These are phyloP conservation scores for Hippopotamyrus pictus DNA, from an alignment of 2,797 vertebrate genomes.

Conservation along the genomic window DNA sequence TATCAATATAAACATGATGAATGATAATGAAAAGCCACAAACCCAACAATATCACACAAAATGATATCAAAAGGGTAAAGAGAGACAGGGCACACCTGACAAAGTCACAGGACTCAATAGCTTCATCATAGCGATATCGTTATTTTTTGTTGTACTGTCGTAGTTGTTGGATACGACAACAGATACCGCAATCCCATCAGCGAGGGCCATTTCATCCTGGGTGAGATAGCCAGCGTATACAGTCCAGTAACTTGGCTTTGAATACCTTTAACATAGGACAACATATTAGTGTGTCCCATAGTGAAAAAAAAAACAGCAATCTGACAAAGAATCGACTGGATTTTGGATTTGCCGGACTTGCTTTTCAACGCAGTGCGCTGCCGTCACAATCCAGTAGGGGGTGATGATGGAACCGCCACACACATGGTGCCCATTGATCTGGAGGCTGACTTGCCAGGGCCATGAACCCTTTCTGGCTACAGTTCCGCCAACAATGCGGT, in stretches of 20 bases:
- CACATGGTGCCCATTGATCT: slow-evolving; percentile 47
- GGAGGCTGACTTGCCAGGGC: slow-evolving; percentile 83
- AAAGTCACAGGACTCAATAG: slow-evolving; percentile 54
- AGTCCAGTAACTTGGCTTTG: slow-evolving; percentile 51
- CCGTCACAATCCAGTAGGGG: slow-evolving; percentile 71
- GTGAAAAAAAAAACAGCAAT: not conserved
- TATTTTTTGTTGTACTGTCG: slow-evolving; percentile 55
- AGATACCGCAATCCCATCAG: slow-evolving; percentile 43
- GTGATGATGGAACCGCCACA: slow-evolving; percentile 79
- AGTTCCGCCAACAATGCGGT: slow-evolving; percentile 55
- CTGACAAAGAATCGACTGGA: not conserved
- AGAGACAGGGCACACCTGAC: slow-evolving; percentile 45
- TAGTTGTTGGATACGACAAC: slow-evolving; percentile 65
- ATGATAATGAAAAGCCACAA: not conserved
- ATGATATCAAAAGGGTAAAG: not conserved
- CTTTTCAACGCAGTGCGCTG: slow-evolving; percentile 74
- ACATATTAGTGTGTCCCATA: not conserved
- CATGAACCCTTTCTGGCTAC: slow-evolving; percentile 51
- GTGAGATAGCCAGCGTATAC: slow-evolving; percentile 62
- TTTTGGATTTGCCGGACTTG: slow-evolving; percentile 35
- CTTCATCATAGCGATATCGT: slow-evolving; percentile 77
- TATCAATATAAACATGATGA: not conserved
- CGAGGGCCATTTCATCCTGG: slow-evolving; percentile 42
- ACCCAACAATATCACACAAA: not conserved
- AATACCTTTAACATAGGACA: slow-evolving; percentile 34